Evolutionary conservation across 2,888 invertebrate genomes (phyloP), one percentile per base, ranked within the genome.

Genomic region (Mythimna lalbum): DNA sequence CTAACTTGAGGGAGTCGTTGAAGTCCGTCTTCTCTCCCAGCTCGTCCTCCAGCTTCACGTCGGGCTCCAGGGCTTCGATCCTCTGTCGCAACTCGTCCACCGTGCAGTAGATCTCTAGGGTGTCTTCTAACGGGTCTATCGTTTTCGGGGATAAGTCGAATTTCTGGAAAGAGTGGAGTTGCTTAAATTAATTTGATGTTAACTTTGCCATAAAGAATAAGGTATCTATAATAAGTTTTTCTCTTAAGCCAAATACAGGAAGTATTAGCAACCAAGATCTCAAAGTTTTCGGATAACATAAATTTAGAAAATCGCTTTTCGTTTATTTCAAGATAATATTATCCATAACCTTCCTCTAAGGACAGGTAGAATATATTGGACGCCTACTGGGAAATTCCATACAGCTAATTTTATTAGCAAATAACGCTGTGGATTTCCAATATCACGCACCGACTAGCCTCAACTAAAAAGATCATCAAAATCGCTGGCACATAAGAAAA

Each of bases 81-180:
- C 96, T 94, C 81, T 97, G 96, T 66, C 97, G 91, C 49, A 97
- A 89, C 87, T 97, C 97, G 85, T 97, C 97, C 57, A 97, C 97
- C 0, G 97, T 96, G 91, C 97, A 97, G 90, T 97, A 97, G 74
- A 97, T 97, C 86, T 97, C 97, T 82, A 97, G 91, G 39, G 96
- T 96, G 75, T 97, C 96, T 87, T 97, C 96, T 71, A 96, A 90
- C 71, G 96, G 94, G 66, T 96, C 96, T 78, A 95, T 93, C 73
- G 90, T 93, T 81, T 96, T 96, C 39, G 95, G 95, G 4, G 95
- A 95, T 70, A 96, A 85, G 78, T 96, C 95, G 84, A 95, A 95
- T 83, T 95, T 95, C 96, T 96, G 91, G 1, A 92, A 93, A 21
- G 0, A 1, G 1, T 43, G 4, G 5, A 12, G 2, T 5, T 4